These are phyloP conservation scores for Dicrostonyx torquatus DNA, from an alignment of 2,797 vertebrate species.

Conservation along the genomic window DNA sequence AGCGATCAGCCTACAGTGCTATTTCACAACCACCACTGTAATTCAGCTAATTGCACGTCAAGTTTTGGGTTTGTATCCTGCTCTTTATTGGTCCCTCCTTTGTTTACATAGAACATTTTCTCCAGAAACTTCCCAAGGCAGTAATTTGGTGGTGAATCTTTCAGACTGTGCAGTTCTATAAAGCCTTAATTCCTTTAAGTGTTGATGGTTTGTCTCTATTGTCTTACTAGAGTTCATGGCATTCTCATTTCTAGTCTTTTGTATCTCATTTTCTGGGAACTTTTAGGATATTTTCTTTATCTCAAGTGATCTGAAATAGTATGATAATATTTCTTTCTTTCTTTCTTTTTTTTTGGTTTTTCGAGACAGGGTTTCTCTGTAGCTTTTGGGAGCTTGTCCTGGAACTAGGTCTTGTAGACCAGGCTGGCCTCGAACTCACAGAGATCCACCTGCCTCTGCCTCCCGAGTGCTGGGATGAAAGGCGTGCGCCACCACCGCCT, in stretches of 20 bases:
- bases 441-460: too few species aligned
- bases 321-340: neutral
- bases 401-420: too few species aligned
- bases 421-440: too few species aligned
- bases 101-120: neutral
- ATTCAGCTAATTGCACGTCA: neutral
- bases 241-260: neutral
- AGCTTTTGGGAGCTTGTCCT: too few species aligned
- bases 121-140: neutral
- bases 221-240: neutral
- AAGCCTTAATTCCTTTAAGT: neutral
- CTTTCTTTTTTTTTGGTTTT: too few species aligned
- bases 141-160: neutral
- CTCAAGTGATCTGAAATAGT: neutral
- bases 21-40: neutral
- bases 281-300: neutral
- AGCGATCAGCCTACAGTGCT: neutral
- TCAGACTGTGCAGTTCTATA: neutral
- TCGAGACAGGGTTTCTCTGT: too few species aligned
- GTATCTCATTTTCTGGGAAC: neutral
- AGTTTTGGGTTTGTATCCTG: neutral
- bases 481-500: too few species aligned
- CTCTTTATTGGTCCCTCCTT: neutral
- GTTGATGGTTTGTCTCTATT: neutral
- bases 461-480: too few species aligned